Evolutionary conservation across 2,113 vertebrate genomes (phyloP).

Genomic region (Isurus oxyrinchus): DNA sequence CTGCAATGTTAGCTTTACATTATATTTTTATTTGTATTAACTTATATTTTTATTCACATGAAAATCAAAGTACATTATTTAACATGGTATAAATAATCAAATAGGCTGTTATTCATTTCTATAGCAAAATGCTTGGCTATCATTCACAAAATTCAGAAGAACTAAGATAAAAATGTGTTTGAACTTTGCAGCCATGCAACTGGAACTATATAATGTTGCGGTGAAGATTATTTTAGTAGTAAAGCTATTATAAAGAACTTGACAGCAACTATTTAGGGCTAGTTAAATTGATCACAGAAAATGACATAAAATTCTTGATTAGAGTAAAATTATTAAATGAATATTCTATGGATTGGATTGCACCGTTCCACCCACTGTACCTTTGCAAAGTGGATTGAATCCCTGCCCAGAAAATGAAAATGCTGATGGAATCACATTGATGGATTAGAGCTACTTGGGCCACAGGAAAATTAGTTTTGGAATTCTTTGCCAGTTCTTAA

Average conservation of each 20-base stretch:
- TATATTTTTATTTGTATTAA: background rate
- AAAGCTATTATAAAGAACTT: background rate
- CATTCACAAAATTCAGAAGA: background rate
- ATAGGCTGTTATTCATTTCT: background rate
- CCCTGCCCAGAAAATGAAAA: background rate
- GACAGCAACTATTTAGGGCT: background rate
- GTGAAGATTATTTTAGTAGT: background rate
- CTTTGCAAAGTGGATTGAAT: background rate
- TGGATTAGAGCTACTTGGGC: background rate
- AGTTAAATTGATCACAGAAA: background rate
- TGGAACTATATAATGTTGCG: background rate
- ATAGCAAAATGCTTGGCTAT: background rate
- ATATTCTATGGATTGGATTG: background rate
- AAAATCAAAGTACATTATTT: background rate
- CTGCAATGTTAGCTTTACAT: background rate
- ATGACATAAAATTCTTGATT: background rate
- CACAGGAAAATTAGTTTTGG: background rate
- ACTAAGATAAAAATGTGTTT: background rate
- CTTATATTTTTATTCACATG: background rate
- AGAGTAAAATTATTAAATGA: background rate
- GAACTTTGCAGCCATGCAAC: background rate
- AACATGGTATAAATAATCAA: background rate
- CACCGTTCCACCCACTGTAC: background rate
- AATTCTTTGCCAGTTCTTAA: background rate
- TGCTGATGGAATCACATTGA: background rate